These are phyloP conservation scores for Scatophagus argus DNA, from an alignment of 2,113 vertebrate species.

Conservation along the genomic window DNA sequence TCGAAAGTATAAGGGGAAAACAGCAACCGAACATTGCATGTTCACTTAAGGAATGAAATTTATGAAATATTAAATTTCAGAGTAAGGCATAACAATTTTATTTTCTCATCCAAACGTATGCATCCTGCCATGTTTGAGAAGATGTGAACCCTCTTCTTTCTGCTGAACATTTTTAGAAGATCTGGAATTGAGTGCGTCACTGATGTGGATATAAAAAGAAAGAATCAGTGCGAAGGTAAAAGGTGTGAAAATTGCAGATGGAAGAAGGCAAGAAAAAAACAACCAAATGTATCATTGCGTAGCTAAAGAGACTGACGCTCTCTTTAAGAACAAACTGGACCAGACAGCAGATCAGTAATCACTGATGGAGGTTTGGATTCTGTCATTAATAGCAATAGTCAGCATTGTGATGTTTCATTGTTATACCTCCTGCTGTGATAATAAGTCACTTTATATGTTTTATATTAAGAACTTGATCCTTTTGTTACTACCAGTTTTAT, in stretches of 20 bases:
- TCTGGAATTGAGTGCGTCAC: slow-evolving; percentile 8
- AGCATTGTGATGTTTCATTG: slow-evolving; percentile 66
- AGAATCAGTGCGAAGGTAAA: neutral
- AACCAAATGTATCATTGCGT: slow-evolving; percentile 47
- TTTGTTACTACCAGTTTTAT: slow-evolving; percentile 38
- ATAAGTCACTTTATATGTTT: slow-evolving; percentile 48
- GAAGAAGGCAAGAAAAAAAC: slow-evolving; percentile 6
- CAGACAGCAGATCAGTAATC: slow-evolving; percentile 32
- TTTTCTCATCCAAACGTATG: slow-evolving; percentile 52
- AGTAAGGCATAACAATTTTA: slow-evolving; percentile 40
- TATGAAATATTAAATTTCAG: slow-evolving; percentile 53
- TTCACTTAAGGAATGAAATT: slow-evolving; percentile 69
- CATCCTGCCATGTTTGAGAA: slow-evolving; percentile 39
- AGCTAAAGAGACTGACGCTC: slow-evolving; percentile 33
- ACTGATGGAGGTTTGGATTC: slow-evolving; percentile 30
- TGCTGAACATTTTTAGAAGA: slow-evolving; percentile 37
- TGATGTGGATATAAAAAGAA: slow-evolving; percentile 8
- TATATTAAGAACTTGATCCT: slow-evolving; percentile 17
- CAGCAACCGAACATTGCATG: slow-evolving; percentile 78
- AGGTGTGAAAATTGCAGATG: slow-evolving; percentile 23
- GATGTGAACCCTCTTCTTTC: slow-evolving; percentile 42
- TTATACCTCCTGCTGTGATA: slow-evolving; percentile 64
- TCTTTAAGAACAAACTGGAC: slow-evolving; percentile 24
- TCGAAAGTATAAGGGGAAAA: slow-evolving; percentile 72
- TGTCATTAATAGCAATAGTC: slow-evolving; percentile 81